Evolutionary conservation across 2,113 vertebrate genomes (phyloP), one percentile per base, ranked within the genome.

Genomic region (Lates calcarifer): DNA sequence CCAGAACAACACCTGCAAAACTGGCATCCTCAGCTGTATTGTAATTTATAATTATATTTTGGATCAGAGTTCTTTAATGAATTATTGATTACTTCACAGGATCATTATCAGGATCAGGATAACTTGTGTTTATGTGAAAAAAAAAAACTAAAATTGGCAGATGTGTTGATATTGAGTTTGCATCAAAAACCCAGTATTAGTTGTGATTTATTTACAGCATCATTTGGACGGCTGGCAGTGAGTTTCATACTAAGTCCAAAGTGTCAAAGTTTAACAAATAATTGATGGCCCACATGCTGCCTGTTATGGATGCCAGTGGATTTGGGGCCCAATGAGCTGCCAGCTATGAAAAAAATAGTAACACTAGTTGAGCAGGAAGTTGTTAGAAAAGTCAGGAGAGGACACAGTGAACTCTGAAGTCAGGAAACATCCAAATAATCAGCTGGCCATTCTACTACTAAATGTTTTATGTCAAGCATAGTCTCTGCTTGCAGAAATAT

Each of bases 221-320:
- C 2, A 3, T 29, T 65, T 4, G 5, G 26, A 75, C 17, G 6
- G 17, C 20, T 65, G 58, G 33, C 51, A 70, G 5, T 17, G 45
- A 45, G 24, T 33, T 57, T 67, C 15, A 61, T 14, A 17, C 3
- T 28, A 33, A 49, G 47, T 60, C 41, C 53, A 71, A 28, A 63
- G 24, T 67, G 61, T 77, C 67, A 78, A 49, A 78, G 41, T 7
- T 26, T 28, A 24, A 64, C 9, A 53, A 75, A 82, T 83, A 79
- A 83, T 83, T 77, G 55, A 81, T 81, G 77, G 8, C 43, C 83
- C 75, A 78, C 69, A 86, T 78, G 79, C 41, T 69, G 65, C 22
- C 5, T 55, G 64, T 20, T 47, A 13, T n/a, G 28, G 31, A 20
- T 70, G 79, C 71, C 75, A 70, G 74, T 17, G 10, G 70, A 70